Percentiles rank a stretch among this genome's conserved stretches.
Conservation (phyloP, 2,113 vertebrate genomes). For the Hippolais icterina region DNA sequence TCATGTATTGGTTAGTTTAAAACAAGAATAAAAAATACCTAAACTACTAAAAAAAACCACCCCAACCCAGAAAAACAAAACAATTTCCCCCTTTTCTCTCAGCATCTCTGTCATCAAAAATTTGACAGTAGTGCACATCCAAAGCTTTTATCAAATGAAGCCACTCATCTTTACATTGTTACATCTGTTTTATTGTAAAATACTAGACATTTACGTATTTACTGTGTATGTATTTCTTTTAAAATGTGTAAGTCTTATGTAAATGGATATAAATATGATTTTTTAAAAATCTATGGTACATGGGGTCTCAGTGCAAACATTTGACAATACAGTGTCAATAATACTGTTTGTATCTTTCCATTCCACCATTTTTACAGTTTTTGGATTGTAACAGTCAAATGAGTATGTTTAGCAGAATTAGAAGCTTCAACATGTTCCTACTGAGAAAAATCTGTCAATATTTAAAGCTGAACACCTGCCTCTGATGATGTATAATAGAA, state of each 20-base stretch:
- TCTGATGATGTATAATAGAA: constrained; percentile 74
- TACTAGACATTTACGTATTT: constrained; percentile 86
- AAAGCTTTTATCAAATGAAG: constrained; percentile 75
- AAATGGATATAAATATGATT: constrained; percentile 98
- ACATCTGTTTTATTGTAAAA: constrained; percentile 90
- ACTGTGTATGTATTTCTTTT: constrained; percentile 90
- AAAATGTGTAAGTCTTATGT: constrained; percentile 92
- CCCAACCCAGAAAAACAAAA: neutral
- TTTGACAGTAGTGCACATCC: constrained; percentile 70
- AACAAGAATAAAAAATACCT: constrained; percentile 41
- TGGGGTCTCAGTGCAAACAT: constrained; percentile 88
- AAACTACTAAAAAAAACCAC: neutral
- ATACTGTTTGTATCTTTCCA: constrained; percentile 87
- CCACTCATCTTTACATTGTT: constrained; percentile 77
- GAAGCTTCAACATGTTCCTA: constrained; percentile 74
- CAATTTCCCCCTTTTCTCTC: neutral
- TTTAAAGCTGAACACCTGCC: constrained; percentile 80
- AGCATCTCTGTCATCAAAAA: constrained; percentile 69
- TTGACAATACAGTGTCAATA: constrained; percentile 84
- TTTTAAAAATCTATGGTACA: constrained; percentile 83
- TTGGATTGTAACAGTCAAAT: constrained; percentile 83
- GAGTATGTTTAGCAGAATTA: constrained; percentile 74
- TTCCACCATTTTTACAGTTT: constrained; percentile 84
- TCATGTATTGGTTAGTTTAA: constrained; percentile 65
- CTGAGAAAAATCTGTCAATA: constrained; percentile 73